A percentile compares a stretch with the other conserved stretches of the same genome.
Conservation (phyloP, 2,797 vertebrate species). For the Spinibarbus caldwelli region DNA sequence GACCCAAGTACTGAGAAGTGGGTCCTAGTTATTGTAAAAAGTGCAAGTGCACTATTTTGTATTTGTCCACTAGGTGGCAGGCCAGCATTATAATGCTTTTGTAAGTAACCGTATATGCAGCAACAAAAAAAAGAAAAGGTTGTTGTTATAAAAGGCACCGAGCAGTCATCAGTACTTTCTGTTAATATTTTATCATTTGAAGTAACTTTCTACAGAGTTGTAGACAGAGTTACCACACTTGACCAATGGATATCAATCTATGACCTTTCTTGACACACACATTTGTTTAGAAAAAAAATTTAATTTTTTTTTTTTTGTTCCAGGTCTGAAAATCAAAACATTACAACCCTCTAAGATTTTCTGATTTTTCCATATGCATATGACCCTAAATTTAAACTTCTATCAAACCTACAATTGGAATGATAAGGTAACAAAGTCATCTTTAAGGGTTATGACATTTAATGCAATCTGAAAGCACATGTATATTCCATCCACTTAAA, state of each 20-base stretch:
- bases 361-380: neutral
- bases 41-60: neutral
- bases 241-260: neutral
- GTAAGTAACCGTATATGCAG: neutral
- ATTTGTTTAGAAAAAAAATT: neutral
- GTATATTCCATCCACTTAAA: too few species aligned
- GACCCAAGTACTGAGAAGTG: too few species aligned
- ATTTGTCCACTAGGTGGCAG: conserved; percentile 31
- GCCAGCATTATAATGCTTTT: neutral
- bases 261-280: neutral
- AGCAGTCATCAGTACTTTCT: neutral
- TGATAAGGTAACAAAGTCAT: neutral
- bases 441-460: neutral
- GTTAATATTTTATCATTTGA: neutral
- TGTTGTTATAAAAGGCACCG: neutral
- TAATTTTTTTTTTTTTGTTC: neutral
- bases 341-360: neutral
- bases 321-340: neutral
- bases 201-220: neutral
- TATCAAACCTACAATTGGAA: neutral
- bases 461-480: neutral
- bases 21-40: too few species aligned
- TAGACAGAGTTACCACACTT: neutral
- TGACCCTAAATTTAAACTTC: neutral
- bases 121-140: neutral